Evolutionary conservation across 2,797 vertebrate genomes (phyloP), one percentile per base, ranked within the genome.

Genomic region (Sylvilagus floridanus): DNA sequence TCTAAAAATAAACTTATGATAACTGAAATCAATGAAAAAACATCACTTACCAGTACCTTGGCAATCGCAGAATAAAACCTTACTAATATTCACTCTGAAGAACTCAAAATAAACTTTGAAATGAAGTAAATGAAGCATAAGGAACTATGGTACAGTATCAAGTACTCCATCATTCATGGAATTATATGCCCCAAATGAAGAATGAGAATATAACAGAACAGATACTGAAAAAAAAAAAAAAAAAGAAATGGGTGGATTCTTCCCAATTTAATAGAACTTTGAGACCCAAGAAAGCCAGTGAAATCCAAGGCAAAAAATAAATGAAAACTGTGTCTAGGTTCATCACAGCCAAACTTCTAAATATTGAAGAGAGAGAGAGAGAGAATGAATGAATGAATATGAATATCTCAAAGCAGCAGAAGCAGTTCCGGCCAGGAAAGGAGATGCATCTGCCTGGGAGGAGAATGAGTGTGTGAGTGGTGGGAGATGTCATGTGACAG

Each of bases 271-370:
- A 86, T 85, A 42, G 83, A 16, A 62, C 12, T 84, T 60, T 90
- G 7, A 75, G 47, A 77, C 50, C 7, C 7, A 52, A 30, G 50
- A 54, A 88, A 47, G 35, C 65, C 22, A 68, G 1, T 75, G 50
- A 75, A 73, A 66, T 28, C 9, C 50, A 72, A 85, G 50, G 72
- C 65, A 84, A 90, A 75, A 72, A 91, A 72, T 57, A 88, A 83
- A 84, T 72, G 54, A 42, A 63, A 83, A 84, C 4, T 2, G 3
- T 14, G 47, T 17, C 5, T 76, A 62, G 32, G 26, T 42, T 32
- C 5, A 71, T 72, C 17, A 72, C 5, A 26, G 28, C 37, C 47
- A 50, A 71, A 84, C 13, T 84, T 35, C 24, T 72, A 37, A 26
- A 77, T 5, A 66, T 12, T 57, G 50, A 35, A 88, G 22, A 21